A percentile compares a stretch with the other conserved stretches of the same genome.
phyloP scores from a whole-genome alignment of 2,888 invertebrate species.

The Autographa pulchrina region DNA sequence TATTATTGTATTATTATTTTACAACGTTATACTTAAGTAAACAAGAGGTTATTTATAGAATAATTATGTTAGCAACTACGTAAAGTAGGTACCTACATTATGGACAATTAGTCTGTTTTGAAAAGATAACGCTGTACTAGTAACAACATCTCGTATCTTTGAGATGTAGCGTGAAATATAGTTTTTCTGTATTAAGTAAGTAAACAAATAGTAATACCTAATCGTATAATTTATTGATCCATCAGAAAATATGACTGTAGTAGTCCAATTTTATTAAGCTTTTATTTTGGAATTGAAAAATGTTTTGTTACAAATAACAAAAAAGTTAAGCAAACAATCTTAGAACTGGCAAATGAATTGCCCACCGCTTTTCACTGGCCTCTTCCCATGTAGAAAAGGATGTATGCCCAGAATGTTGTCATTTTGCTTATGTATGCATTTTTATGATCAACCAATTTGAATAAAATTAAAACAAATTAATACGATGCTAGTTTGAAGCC shows the following conservation, averaged over 20 bases:
- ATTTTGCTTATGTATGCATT: neutral
- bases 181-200: neutral
- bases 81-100: neutral
- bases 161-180: neutral
- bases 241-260: neutral
- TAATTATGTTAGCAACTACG: neutral
- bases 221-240: neutral
- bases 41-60: neutral
- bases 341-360: no score
- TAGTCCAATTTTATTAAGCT: neutral
- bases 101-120: neutral
- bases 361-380: no score
- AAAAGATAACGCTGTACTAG: neutral
- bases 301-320: no score
- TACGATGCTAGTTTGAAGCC: no score
- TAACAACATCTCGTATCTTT: neutral
- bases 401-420: neutral
- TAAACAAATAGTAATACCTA: neutral
- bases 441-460: no score
- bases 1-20: no score
- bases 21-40: no score
- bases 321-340: no score
- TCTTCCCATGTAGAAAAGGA: no score
- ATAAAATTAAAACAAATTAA: no score
- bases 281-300: no score